phyloP scores from a whole-genome alignment of 2,888 invertebrate genomes.

The Himalopsyche kuldschensis region DNA sequence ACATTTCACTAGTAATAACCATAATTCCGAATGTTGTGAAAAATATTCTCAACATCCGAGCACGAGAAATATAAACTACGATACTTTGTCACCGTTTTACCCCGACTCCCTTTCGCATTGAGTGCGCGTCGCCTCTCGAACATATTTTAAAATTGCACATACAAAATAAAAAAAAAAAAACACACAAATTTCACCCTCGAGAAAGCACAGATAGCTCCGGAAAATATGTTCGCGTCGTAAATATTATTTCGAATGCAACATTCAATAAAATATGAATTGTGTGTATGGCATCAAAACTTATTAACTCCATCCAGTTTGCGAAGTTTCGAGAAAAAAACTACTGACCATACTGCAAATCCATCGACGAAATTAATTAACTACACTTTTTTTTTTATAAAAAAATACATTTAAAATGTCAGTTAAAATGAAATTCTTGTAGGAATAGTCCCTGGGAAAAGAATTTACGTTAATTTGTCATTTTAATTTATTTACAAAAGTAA shows the following conservation, averaged over 20 bases:
- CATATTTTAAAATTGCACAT: slow-evolving; percentile 19
- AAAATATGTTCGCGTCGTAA: slow-evolving; percentile 33
- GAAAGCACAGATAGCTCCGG: not conserved
- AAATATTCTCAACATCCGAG: not conserved
- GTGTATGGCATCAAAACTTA: no score
- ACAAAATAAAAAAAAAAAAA: slow-evolving; percentile 2
- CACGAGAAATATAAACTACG: not conserved
- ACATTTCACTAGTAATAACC: not conserved
- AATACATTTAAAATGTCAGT: no score
- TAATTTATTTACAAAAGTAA: no score
- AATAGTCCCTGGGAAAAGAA: no score
- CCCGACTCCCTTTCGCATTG: not conserved
- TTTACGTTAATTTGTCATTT: no score
- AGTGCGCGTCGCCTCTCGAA: not conserved
- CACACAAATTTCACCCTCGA: slow-evolving; percentile 24
- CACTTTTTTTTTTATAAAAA: no score
- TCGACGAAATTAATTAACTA: no score
- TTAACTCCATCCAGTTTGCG: no score
- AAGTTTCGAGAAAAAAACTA: no score
- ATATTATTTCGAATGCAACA: slow-evolving; percentile 8
- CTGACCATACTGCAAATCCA: no score
- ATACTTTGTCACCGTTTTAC: not conserved
- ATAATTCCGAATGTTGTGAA: not conserved
- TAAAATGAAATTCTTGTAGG: no score
- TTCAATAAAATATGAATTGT: not conserved